Evolutionary conservation across 2,797 vertebrate genomes (phyloP), one percentile per base, ranked within the genome.

Genomic region (Telmatherina bonti): DNA sequence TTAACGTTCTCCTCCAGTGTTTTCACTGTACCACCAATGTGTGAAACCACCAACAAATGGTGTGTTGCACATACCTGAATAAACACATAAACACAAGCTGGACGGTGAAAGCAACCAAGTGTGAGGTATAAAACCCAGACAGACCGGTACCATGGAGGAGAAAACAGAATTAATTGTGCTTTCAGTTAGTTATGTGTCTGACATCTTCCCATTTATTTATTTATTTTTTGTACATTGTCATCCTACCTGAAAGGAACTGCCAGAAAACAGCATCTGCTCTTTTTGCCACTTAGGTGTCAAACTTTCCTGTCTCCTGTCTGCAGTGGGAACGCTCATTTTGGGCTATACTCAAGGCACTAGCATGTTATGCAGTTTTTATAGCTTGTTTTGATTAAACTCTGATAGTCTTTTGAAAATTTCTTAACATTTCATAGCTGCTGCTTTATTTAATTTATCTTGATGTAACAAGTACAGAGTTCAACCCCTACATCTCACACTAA

Each of bases 31-130:
- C 58, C 73, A 77, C 75, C 57, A 55, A 67, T 13, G 5, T 75
- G 84, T 84, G 82, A 90, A 70, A 64, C 67, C 54, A 77, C 70
- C 61, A 81, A 74, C 88, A 88, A 86, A 86, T 88, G 86, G 83
- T 53, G 74, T 56, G 53, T 68, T 60, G 31, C 36, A 65, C 49
- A 52, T 67, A 29, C 20, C 66, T 66, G 74, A 62, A 43, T 51
- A 72, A 67, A 71, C 78, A 65, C 30, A 66, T 63, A 73, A 81
- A 79, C 71, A 76, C 62, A 69, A 7, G 62, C 24, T 60, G 4
- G 13, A 30, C 20, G 52, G 38, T 18, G 47, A 49, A 70, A 77
- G 81, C 70, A 52, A 51, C 49, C 24, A 26, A 51, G 43, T 62
- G 31, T 10, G 22, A 18, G 22, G 11, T 26, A 16, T 41, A 18